Conservation (phyloP, 2,888 invertebrate genomes). For the Fabriciana adippe region DNA sequence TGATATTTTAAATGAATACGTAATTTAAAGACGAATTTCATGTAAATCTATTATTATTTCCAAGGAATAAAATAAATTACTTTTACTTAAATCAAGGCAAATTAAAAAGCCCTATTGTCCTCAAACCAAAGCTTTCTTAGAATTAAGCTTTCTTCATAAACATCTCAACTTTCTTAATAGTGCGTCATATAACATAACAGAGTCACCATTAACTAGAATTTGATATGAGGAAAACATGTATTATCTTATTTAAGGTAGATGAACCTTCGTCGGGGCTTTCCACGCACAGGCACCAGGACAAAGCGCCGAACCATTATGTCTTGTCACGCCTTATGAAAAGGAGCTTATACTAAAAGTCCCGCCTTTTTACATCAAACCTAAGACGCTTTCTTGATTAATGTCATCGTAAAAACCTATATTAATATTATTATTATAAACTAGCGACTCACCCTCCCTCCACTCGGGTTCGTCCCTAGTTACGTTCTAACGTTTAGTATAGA, state of each 20-base stretch:
- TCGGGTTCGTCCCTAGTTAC: no score
- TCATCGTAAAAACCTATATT: background rate
- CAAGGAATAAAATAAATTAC: no score
- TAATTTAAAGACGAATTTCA: no score
- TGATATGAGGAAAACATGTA: slow-evolving; percentile 45
- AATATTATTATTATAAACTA: no score
- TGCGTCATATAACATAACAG: slow-evolving; percentile 21
- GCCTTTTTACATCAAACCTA: slow-evolving; percentile 20
- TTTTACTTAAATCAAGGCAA: no score
- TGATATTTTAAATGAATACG: no score
- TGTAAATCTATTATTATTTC: no score
- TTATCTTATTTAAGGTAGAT: slow-evolving; percentile 47
- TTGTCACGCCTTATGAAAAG: slow-evolving; percentile 48
- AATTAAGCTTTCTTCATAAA: slow-evolving; percentile 5
- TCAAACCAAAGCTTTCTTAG: no score
- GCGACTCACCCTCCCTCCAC: no score
- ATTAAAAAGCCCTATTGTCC: no score
- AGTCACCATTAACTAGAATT: slow-evolving; percentile 35
- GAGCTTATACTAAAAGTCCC: slow-evolving; percentile 24
- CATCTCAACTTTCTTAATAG: slow-evolving; percentile 14
- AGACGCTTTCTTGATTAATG: slow-evolving; percentile 5
- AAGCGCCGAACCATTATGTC: slow-evolving; percentile 45
- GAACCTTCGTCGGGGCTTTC: slow-evolving; percentile 44
- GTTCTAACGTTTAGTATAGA: no score
- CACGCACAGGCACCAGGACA: slow-evolving; percentile 44